These are phyloP conservation scores for Acanthurus leucopareius DNA, from an alignment of 2,797 vertebrate genomes.

Conservation along the genomic window DNA sequence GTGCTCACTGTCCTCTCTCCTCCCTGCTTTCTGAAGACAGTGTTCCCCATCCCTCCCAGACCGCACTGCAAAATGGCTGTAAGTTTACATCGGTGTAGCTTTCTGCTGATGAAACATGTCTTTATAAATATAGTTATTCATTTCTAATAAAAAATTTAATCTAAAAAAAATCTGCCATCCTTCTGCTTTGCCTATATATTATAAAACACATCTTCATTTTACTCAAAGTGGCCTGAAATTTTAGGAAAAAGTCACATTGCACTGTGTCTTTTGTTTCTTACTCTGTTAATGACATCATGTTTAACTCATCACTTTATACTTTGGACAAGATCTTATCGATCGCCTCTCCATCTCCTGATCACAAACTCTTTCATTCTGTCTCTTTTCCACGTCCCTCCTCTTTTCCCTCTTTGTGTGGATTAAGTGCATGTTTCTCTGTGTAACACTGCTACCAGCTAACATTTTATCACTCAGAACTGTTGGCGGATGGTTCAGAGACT, in stretches of 20 bases:
- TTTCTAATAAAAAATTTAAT: not conserved
- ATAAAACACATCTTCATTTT: not conserved
- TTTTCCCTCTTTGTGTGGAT: not conserved
- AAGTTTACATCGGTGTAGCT: conserved; percentile 78
- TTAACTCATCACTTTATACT: not conserved
- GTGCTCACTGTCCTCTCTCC: conserved; percentile 56
- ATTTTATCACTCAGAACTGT: conserved; percentile 46
- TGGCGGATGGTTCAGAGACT: conserved; percentile 12
- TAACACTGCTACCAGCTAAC: conserved; percentile 15
- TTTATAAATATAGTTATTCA: not conserved
- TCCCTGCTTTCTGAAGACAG: conserved; percentile 84
- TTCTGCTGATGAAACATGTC: not conserved
- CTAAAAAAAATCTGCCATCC: not conserved
- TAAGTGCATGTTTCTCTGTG: conserved; percentile 28
- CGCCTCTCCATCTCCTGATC: not conserved
- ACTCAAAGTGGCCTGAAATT: not conserved
- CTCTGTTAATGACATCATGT: not conserved
- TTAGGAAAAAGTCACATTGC: not conserved
- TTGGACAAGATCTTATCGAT: no score
- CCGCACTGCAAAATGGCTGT: conserved; percentile 95
- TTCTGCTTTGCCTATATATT: not conserved
- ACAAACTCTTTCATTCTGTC: not conserved
- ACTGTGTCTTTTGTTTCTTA: not conserved
- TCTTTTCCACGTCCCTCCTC: conserved; percentile 1
- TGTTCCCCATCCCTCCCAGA: conserved; percentile 92